These are phyloP conservation scores for Elaphurus davidianus DNA, from an alignment of 2,113 vertebrate species.

Conservation along the genomic window DNA sequence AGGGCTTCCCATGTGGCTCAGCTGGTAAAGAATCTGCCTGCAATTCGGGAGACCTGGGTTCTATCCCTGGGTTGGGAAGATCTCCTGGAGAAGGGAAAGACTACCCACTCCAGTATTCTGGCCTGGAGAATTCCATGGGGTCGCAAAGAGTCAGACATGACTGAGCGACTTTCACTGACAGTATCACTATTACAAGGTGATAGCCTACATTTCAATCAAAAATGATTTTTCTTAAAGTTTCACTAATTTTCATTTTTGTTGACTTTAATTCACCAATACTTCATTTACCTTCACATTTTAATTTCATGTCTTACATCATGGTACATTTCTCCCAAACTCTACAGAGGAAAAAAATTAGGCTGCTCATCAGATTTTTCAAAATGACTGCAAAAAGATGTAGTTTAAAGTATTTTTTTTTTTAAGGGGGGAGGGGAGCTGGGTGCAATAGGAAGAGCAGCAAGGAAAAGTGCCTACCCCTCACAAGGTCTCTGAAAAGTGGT, in stretches of 20 bases:
- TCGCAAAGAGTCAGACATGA: neutral
- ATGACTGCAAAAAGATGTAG: neutral
- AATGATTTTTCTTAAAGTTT: neutral
- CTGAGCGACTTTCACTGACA: neutral
- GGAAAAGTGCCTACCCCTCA: neutral
- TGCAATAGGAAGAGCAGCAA: neutral
- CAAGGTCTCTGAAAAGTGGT: neutral
- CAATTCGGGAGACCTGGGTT: neutral
- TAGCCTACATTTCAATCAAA: neutral
- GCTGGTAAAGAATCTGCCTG: neutral
- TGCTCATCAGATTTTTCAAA: neutral
- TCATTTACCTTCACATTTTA: neutral
- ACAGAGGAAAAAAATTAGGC: neutral
- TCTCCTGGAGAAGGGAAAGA: neutral
- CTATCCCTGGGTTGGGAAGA: neutral
- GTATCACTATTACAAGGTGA: neutral
- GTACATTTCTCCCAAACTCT: neutral
- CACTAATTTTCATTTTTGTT: neutral
- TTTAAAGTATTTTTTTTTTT: neutral
- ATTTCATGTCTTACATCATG: neutral
- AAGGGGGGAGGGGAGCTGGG: neutral
- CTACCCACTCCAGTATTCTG: neutral
- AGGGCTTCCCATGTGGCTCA: neutral
- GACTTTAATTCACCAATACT: neutral
- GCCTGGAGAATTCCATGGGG: neutral